Evolutionary conservation across 2,113 vertebrate genomes (phyloP).

Genomic region (Myanophis thanlyinensis): DNA sequence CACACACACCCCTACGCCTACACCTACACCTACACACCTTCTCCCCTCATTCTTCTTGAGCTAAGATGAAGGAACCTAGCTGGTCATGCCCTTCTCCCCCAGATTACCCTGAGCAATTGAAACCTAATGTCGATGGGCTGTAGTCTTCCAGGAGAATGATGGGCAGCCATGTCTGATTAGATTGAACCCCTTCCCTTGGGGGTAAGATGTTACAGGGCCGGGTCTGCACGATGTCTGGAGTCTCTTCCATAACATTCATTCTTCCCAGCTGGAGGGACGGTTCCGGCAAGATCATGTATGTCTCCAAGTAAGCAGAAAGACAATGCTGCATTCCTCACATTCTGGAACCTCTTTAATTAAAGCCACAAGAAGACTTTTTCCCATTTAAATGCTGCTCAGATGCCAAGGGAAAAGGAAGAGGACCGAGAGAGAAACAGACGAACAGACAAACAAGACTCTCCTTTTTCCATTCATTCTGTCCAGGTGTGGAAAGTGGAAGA

Average conservation of each 20-base stretch:
- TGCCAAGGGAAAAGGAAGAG: slow-evolving; percentile 10
- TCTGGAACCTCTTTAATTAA: not conserved
- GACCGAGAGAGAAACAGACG: not conserved
- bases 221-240: not conserved
- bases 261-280: not conserved
- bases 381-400: not conserved
- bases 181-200: too few species aligned
- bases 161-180: not conserved
- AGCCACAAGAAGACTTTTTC: not conserved
- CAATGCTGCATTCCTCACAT: not conserved
- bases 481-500: not conserved
- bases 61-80: not conserved
- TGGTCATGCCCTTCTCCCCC: not conserved
- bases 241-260: not conserved
- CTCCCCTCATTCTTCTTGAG: not conserved
- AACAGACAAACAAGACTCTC: not conserved
- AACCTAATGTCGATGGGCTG: not conserved
- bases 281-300: not conserved
- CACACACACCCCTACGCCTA: too few species aligned
- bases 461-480: not conserved
- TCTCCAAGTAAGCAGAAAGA: not conserved
- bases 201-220: not conserved
- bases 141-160: not conserved
- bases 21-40: too few species aligned
- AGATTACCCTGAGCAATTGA: not conserved